Evolutionary conservation across 2,888 invertebrate species (phyloP), one percentile per base, ranked within the genome.

Genomic region (Megastigmus dorsalis): DNA sequence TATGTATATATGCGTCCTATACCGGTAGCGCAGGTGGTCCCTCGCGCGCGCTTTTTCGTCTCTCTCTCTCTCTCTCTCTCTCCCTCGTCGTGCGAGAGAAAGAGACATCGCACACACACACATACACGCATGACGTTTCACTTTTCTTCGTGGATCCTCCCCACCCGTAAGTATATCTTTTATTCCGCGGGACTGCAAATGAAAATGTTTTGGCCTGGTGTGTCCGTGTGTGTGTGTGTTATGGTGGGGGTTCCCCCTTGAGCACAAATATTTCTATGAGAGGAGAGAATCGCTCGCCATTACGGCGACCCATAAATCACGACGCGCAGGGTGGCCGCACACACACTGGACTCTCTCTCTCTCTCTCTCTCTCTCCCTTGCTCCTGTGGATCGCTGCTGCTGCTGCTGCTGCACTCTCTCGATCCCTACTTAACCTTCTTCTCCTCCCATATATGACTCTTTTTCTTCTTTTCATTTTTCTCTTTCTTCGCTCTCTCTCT

Each of bases 241-340:
- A 59, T 26, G 36, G 38, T 10, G 3, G 26, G 50, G 26, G n/a
- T n/a, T n/a, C 15, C 26, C 38, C 38, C 18, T n/a, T 20, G 43
- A 36, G 78, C 79, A 80, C 77, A 82, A 82, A 83, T 82, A 83
- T 83, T 84, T 84, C 81, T 83, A 80, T 80, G 78, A 81, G 79
- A 80, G 74, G 76, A 79, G 80, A 82, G 65, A 65, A 82, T 84
- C 82, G 79, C 41, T 57, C 50, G 81, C 80, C 83, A 81, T 82
- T 80, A 81, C 82, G 78, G 78, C 79, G 76, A 70, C 78, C 79
- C 82, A 84, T 85, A 85, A 84, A 85, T 84, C 84, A 84, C 80
- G 79, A 38, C 82, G 72, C 80, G 77, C 83, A 78, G 85, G 86
- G 86, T 86, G 85, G 86, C 81, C 85, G n/a, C n/a, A n/a, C n/a